A percentile compares a stretch with the other conserved stretches of the same genome.
phyloP scores from a whole-genome alignment of 2,888 invertebrate species.

The Cordilura impudica region DNA sequence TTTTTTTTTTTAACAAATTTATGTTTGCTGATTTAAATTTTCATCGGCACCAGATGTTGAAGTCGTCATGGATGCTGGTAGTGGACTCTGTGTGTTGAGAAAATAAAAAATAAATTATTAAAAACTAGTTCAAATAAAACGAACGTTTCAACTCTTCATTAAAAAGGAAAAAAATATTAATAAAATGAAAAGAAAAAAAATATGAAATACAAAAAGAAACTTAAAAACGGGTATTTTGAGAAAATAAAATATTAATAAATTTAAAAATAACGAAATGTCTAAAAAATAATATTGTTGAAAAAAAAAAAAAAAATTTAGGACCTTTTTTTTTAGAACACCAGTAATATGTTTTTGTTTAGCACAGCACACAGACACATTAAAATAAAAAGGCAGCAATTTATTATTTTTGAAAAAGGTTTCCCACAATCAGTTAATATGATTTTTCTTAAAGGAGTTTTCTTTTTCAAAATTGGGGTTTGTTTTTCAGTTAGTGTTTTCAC shows the following conservation, averaged over 20 bases:
- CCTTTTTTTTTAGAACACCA: slow-evolving; percentile 22
- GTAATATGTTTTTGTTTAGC: slow-evolving; percentile 49
- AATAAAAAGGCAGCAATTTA: slow-evolving; percentile 51
- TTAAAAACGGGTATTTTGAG: slow-evolving; percentile 63
- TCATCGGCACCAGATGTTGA: slow-evolving; percentile 84
- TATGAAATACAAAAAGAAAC: too few species aligned
- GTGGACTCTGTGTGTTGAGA: slow-evolving; percentile 82
- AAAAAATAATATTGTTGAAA: neutral
- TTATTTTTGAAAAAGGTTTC: neutral
- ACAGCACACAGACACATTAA: slow-evolving; percentile 54
- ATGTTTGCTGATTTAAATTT: slow-evolving; percentile 83
- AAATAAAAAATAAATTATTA: slow-evolving; percentile 63
- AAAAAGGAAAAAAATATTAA: slow-evolving; percentile 42
- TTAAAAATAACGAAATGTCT: slow-evolving; percentile 16
- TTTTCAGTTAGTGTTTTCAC: slow-evolving; percentile 37
- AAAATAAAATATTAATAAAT: slow-evolving; percentile 49
- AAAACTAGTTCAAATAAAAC: slow-evolving; percentile 38
- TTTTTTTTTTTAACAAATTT: slow-evolving; percentile 66
- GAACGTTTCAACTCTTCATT: neutral
- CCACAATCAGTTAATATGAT: neutral
- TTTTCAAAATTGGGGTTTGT: neutral
- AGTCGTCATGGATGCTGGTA: slow-evolving; percentile 80
- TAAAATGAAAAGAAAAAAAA: slow-evolving; percentile 59
- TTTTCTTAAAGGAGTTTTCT: neutral
- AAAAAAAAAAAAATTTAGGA: neutral